Evolutionary conservation across 2,888 invertebrate species (phyloP).

Genomic region (Lumbricus terrestris): DNA sequence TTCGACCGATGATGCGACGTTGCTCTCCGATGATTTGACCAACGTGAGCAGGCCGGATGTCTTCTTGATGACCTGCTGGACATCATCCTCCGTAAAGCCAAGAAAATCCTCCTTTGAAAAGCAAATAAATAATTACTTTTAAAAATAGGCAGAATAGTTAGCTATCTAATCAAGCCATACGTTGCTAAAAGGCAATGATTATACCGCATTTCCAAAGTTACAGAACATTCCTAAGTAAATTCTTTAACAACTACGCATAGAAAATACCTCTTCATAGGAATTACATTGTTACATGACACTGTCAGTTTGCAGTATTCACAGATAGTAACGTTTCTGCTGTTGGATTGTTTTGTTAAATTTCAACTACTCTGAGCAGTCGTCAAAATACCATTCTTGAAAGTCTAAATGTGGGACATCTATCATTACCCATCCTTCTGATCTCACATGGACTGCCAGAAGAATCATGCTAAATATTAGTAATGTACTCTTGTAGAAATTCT

Average conservation of each 20-base stretch:
- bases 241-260: background rate
- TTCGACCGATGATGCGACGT: background rate
- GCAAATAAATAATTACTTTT: background rate
- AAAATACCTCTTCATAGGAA: background rate
- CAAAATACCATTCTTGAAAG: background rate
- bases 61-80: slow-evolving; percentile 39
- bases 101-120: slow-evolving; percentile 46
- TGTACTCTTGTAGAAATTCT: no score
- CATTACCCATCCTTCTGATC: background rate
- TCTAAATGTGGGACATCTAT: background rate
- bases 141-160: background rate
- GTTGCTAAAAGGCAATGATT: background rate
- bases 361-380: background rate
- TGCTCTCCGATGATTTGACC: background rate
- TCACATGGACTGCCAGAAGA: background rate
- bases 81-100: slow-evolving; percentile 47
- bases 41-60: slow-evolving; percentile 6
- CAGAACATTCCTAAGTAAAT: background rate
- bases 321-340: background rate
- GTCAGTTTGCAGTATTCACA: background rate
- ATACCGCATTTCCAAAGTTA: background rate
- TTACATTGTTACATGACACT: background rate
- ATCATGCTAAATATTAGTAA: no score
- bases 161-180: background rate
- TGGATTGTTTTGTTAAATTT: background rate